These are phyloP conservation scores for Cosmopolites sordidus DNA, from an alignment of 2,888 invertebrate species.

Conservation along the genomic window DNA sequence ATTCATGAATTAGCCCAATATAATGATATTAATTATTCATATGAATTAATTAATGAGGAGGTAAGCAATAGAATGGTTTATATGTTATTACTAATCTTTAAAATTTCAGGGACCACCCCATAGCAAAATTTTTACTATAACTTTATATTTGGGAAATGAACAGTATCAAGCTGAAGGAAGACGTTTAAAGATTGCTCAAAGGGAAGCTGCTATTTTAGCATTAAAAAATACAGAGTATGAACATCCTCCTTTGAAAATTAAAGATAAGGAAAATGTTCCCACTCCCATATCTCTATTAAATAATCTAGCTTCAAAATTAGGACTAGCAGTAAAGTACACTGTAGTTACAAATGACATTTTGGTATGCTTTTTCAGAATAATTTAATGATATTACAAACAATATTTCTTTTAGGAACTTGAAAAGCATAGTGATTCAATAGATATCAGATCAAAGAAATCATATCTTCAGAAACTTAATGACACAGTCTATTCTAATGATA, in stretches of 20 bases:
- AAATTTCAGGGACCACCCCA: slow-evolving; percentile 39
- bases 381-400: neutral
- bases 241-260: slow-evolving; percentile 33
- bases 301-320: slow-evolving; percentile 40
- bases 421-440: slow-evolving; percentile 24
- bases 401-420: neutral
- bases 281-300: slow-evolving; percentile 42
- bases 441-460: slow-evolving; percentile 33
- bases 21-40: slow-evolving; percentile 33
- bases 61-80: slow-evolving; percentile 22
- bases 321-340: slow-evolving; percentile 37
- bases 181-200: slow-evolving; percentile 40
- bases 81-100: neutral
- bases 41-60: slow-evolving; percentile 34
- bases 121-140: slow-evolving; percentile 36
- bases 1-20: slow-evolving; percentile 36
- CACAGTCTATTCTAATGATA: slow-evolving; percentile 32
- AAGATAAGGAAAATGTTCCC: slow-evolving; percentile 27
- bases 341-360: slow-evolving; percentile 28
- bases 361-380: slow-evolving; percentile 16
- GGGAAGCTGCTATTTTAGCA: slow-evolving; percentile 36
- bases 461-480: slow-evolving; percentile 38
- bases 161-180: slow-evolving; percentile 34
- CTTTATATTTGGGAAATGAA: slow-evolving; percentile 40
- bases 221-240: slow-evolving; percentile 37